Evolutionary conservation across 2,888 invertebrate species (phyloP), one percentile per base, ranked within the genome.

Genomic region (Watsonalla cultraria): DNA sequence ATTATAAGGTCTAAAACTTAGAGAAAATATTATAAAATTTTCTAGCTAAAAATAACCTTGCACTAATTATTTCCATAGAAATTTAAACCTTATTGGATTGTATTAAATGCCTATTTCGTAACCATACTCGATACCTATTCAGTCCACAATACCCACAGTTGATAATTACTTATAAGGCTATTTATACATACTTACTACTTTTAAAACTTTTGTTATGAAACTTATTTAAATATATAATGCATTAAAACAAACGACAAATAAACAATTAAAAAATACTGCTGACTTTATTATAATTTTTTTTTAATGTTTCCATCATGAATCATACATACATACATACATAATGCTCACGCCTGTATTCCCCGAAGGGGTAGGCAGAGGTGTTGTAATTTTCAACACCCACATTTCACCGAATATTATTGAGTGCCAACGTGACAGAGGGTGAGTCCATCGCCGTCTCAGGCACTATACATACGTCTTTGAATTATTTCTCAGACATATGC

Each of bases 201-300:
- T 80, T 80, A 77, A 74, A 81, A 80, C 72, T 89, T 90, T 90
- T 90, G 89, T 90, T 90, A 89, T 86, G 80, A 72, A 86, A 86
- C 86, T 84, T 89, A 89, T 90, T 90, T 87, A 89, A 86, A 76
- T 84, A 86, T 87, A 84, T 84, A 83, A 87, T 82, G 80, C 86
- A 89, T 89, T 86, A 83, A 86, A 88, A 86, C 83, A 87, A 90
- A 89, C 76, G 82, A 89, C 82, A 88, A 89, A 87, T 89, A 88
- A 89, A 90, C 76, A 82, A 82, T 75, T 73, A 74, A 78, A 83
- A 85, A 83, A 67, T 65, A 61, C 54, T 54, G 55, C 61, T 72
- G 54, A 65, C 76, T 78, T 11, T 39, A n/a, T n/a, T n/a, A n/a
- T n/a, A n/a, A n/a, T n/a, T n/a, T n/a, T n/a, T n/a, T n/a, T n/a